Evolutionary conservation across 1,140 invertebrate genomes (phyloP), one percentile per base, ranked within the genome.

Genomic region (Nebria ingens): DNA sequence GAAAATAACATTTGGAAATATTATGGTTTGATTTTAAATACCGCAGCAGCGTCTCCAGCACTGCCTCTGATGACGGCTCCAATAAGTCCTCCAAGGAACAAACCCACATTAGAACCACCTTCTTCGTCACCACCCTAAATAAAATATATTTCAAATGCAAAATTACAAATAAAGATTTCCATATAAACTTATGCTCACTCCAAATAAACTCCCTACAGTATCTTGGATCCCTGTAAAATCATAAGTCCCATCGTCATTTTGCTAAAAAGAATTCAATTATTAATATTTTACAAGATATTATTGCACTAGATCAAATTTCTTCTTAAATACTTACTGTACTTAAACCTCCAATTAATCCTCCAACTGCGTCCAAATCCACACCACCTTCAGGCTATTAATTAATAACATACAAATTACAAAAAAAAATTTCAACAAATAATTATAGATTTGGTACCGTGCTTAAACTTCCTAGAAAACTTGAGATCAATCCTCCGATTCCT

Each of bases 41-140:
- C 76, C 56, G 75, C 73, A 59, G 75, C 76, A 34, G 74, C 74
- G 4, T 75, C 75, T 19, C 72, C 74, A 0, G 76, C 76, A 1
- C 76, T 59, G 4, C 75, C 76, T 59, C 74, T 71, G 22, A 78
- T 64, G 2, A 72, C 62, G 1, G 74, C 76, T 22, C 73, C 73
- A 55, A 75, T 54, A 52, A 77, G 70, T 17, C 65, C 65, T 45
- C 73, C 76, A 25, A 75, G 55, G 21, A 76, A 73, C 0, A 67
- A 64, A 9, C 75, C 76, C 45, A 77, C 72, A 63, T 76, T 74
- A 1, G 69, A 71, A 23, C 74, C 76, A 45, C 71, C 74, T 57
- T 71, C 59, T 50, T 58, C 58, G 12, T 59, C 70, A 59, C 71
- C 68, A 17, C 71, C 72, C 69, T 72, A 53, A 53, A 65, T 57